A percentile compares a stretch with the other conserved stretches of the same genome.
Conservation (phyloP, 1,140 invertebrate species). For the Pachyrhynchus sulphureomaculatus region DNA sequence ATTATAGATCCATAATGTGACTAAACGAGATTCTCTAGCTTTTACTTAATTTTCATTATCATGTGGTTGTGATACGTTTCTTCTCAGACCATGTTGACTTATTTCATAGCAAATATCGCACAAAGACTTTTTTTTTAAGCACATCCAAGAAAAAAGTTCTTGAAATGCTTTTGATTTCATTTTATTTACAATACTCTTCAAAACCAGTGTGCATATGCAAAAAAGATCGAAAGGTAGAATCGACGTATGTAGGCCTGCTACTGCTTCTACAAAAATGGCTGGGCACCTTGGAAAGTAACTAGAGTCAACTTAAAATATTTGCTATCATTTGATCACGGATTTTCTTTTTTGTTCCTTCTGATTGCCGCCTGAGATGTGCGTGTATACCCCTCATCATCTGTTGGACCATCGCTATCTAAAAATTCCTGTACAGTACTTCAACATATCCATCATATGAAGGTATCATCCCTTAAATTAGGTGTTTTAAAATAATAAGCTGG, state of each 20-base stretch:
- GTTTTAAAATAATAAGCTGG: neutral
- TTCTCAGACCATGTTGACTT: no score
- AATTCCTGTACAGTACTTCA: no score
- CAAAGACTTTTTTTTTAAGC: no score
- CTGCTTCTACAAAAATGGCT: constrained; percentile 1
- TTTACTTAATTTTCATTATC: constrained; percentile 1
- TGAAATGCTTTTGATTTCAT: neutral
- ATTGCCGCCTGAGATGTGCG: no score
- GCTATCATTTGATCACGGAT: neutral
- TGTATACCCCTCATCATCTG: neutral
- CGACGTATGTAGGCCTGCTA: neutral
- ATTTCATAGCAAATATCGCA: no score
- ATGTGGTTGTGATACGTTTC: constrained; percentile 10
- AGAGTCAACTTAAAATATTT: neutral
- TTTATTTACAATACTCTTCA: constrained; percentile 2
- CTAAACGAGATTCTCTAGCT: neutral
- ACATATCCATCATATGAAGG: no score
- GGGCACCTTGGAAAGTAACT: neutral
- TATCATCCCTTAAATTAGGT: neutral
- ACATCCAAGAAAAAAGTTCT: neutral
- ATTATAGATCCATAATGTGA: constrained; percentile 14
- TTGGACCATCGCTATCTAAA: neutral
- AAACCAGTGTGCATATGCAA: neutral
- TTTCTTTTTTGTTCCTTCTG: no score
- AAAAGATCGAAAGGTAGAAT: neutral